Conservation (phyloP, 2,113 vertebrate species). For the Chionomys nivalis region DNA sequence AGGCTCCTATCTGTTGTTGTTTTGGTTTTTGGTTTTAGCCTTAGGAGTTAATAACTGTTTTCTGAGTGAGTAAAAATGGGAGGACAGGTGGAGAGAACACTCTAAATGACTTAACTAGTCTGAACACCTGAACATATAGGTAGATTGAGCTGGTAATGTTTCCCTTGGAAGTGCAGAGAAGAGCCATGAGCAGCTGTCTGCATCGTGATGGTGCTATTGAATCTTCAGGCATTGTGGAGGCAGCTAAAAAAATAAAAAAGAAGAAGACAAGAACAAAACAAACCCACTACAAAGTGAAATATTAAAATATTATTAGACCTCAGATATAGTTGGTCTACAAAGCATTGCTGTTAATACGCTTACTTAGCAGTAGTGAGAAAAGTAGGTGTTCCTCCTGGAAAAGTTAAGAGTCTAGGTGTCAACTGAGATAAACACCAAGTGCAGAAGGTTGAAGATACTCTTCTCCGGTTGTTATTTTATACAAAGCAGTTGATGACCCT, state of each 20-base stretch:
- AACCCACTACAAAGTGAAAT: neutral
- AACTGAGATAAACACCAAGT: neutral
- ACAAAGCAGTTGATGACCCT: neutral
- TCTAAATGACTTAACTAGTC: neutral
- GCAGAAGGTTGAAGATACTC: neutral
- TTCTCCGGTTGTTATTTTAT: neutral
- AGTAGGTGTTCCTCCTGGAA: neutral
- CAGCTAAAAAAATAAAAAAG: neutral
- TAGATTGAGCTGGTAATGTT: too few relatives aligned
- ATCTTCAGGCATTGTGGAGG: neutral
- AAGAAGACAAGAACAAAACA: too few relatives aligned
- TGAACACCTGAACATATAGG: neutral
- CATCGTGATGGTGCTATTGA: neutral
- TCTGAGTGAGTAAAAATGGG: neutral
- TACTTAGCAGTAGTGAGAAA: neutral
- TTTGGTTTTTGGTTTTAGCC: neutral
- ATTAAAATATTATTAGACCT: neutral
- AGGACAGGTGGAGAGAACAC: neutral
- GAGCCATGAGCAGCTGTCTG: too few relatives aligned
- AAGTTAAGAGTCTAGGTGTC: neutral
- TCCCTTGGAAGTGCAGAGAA: neutral
- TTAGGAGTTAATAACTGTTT: neutral
- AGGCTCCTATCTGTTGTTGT: neutral
- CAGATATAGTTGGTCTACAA: neutral
- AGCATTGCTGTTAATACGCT: neutral